phyloP scores from a whole-genome alignment of 2,797 vertebrate genomes.

The Pantherophis alleghaniensis region DNA sequence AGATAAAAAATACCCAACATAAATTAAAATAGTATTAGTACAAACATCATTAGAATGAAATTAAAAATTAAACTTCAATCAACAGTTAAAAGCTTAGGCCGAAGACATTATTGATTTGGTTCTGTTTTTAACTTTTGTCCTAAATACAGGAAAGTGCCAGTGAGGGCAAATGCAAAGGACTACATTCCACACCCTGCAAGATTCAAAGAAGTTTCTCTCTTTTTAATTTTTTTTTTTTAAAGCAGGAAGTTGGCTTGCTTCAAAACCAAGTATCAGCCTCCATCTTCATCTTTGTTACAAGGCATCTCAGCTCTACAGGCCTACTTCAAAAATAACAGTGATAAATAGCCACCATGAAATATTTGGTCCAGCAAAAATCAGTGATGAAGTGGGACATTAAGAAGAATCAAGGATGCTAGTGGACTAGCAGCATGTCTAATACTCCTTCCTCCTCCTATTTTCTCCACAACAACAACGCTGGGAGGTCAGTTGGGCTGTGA shows the following conservation, averaged over 20 bases:
- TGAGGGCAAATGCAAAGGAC: background rate
- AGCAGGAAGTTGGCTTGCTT: background rate
- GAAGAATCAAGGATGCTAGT: background rate
- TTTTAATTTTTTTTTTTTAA: background rate
- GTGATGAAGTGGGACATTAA: background rate
- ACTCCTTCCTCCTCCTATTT: background rate
- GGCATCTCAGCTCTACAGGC: background rate
- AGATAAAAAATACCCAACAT: background rate
- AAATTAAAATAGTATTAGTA: background rate
- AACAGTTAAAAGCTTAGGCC: background rate
- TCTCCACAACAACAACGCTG: too few species aligned
- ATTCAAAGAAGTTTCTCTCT: background rate
- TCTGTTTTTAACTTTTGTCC: background rate
- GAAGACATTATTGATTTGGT: background rate
- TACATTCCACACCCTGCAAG: background rate
- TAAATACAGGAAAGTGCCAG: background rate
- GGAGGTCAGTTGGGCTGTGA: too few species aligned
- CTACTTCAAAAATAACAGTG: background rate
- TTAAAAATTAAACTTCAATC: background rate
- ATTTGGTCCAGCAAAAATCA: background rate
- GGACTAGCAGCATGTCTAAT: background rate
- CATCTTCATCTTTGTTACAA: background rate
- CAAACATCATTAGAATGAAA: background rate
- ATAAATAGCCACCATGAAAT: background rate
- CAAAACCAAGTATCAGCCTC: background rate